phyloP scores from a whole-genome alignment of 1,140 invertebrate genomes.

The Rhyzopertha dominica region DNA sequence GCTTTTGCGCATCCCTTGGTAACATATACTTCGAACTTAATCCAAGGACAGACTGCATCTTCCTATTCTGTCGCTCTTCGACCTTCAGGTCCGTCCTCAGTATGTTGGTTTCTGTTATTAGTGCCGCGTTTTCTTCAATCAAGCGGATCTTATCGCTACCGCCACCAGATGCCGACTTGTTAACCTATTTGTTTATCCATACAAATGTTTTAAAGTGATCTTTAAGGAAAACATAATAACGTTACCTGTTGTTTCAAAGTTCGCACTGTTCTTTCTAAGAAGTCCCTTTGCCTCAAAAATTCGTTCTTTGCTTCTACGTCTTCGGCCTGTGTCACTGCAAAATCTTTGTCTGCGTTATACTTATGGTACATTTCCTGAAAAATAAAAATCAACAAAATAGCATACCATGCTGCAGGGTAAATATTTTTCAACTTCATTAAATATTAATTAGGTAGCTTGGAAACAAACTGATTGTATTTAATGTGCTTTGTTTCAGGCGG shows the following conservation, averaged over 20 bases:
- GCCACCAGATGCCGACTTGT: slow-evolving; percentile 27
- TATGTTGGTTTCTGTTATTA: slow-evolving; percentile 71
- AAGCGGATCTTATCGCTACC: slow-evolving; percentile 40
- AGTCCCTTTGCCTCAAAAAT: slow-evolving; percentile 71
- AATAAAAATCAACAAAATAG: too few relatives aligned
- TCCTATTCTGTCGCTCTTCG: slow-evolving; percentile 55
- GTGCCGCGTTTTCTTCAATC: slow-evolving; percentile 66
- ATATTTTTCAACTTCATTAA: too few relatives aligned
- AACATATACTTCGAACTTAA: slow-evolving; percentile 52
- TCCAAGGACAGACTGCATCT: slow-evolving; percentile 68
- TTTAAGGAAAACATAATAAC: too few relatives aligned
- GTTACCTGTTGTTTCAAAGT: slow-evolving; percentile 55
- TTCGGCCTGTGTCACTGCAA: slow-evolving; percentile 55
- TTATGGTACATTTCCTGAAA: slow-evolving; percentile 62
- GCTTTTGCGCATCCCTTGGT: slow-evolving; percentile 52
- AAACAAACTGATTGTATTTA: too few relatives aligned
- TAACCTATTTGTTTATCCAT: slow-evolving; percentile 23
- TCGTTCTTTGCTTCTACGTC: slow-evolving; percentile 72
- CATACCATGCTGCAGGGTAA: too few relatives aligned
- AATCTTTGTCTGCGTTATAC: slow-evolving; percentile 65
- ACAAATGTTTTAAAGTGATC: neutral
- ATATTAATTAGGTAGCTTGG: too few relatives aligned
- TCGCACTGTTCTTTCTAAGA: slow-evolving; percentile 69
- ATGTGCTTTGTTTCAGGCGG: neutral
- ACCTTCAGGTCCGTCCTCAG: slow-evolving; percentile 63